Evolutionary conservation across 1,140 invertebrate species (phyloP).

Genomic region (Hypothenemus hampei): DNA sequence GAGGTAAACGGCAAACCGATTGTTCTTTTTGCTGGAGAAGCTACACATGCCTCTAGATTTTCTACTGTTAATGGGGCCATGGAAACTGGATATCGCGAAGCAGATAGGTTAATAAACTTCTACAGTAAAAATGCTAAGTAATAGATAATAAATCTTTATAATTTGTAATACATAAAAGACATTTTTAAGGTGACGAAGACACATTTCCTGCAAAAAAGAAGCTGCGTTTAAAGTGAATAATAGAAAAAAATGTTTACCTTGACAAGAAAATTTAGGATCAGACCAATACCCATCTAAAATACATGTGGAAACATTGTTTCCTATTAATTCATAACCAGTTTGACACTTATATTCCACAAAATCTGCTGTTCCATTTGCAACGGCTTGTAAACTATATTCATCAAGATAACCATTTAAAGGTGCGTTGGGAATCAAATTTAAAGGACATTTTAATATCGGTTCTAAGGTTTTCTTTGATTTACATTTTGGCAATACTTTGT

Average conservation of each 20-base stretch:
- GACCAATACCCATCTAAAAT: slow-evolving; percentile 49
- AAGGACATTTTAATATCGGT: slow-evolving; percentile 27
- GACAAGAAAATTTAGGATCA: slow-evolving; percentile 43
- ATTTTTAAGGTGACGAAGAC: too few species aligned
- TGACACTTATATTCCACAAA: slow-evolving; percentile 46
- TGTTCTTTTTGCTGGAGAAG: slow-evolving; percentile 70
- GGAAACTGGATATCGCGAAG: slow-evolving; percentile 72
- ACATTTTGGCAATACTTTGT: slow-evolving; percentile 42
- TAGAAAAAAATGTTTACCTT: too few species aligned
- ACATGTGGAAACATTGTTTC: slow-evolving; percentile 43
- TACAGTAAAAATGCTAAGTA: too few species aligned
- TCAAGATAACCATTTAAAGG: slow-evolving; percentile 45
- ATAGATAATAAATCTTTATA: too few species aligned
- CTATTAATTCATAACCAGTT: slow-evolving; percentile 44
- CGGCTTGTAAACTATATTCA: slow-evolving; percentile 34
- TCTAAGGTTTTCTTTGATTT: neutral
- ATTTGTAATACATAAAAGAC: too few species aligned
- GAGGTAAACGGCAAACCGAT: slow-evolving; percentile 47
- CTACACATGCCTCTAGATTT: slow-evolving; percentile 60
- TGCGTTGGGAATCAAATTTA: slow-evolving; percentile 36
- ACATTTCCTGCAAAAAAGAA: too few species aligned
- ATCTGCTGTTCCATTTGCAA: slow-evolving; percentile 31
- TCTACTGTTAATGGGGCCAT: slow-evolving; percentile 79
- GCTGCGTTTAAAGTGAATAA: too few species aligned
- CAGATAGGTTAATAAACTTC: slow-evolving; percentile 51